Evolutionary conservation across 2,888 invertebrate genomes (phyloP).

Genomic region (Escarpia spicata): DNA sequence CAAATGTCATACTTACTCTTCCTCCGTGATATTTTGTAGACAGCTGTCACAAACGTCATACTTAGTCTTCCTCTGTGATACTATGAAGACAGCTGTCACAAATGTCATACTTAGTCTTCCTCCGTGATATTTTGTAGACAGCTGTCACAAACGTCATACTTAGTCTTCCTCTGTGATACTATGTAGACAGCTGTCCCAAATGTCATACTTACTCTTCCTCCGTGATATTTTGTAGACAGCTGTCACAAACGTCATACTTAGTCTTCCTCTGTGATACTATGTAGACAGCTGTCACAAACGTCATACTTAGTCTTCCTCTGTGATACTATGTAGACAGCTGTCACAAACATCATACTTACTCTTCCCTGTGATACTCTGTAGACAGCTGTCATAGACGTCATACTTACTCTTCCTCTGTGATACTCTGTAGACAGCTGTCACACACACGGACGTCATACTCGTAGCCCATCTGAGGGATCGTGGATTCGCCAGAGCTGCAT

Average conservation of each 20-base stretch:
- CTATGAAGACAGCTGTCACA: too few species aligned
- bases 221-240: not conserved
- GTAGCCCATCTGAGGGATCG: constrained; percentile 96
- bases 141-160: not conserved
- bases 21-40: not conserved
- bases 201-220: not conserved
- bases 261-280: not conserved
- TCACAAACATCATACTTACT: not conserved
- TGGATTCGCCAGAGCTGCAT: constrained; percentile 87
- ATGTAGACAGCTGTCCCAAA: not conserved
- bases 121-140: not conserved
- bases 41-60: not conserved
- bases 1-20: not conserved
- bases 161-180: not conserved
- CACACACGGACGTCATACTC: constrained; percentile 97
- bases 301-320: not conserved
- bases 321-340: not conserved
- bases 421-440: constrained; percentile 84
- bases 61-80: too few species aligned
- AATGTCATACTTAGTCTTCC: not conserved
- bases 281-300: not conserved
- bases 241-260: not conserved
- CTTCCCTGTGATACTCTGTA: not conserved
- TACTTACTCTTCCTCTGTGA: constrained; percentile 87
- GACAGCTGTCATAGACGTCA: not conserved